phyloP scores from a whole-genome alignment of 2,797 vertebrate genomes.

The Caiman crocodilus region DNA sequence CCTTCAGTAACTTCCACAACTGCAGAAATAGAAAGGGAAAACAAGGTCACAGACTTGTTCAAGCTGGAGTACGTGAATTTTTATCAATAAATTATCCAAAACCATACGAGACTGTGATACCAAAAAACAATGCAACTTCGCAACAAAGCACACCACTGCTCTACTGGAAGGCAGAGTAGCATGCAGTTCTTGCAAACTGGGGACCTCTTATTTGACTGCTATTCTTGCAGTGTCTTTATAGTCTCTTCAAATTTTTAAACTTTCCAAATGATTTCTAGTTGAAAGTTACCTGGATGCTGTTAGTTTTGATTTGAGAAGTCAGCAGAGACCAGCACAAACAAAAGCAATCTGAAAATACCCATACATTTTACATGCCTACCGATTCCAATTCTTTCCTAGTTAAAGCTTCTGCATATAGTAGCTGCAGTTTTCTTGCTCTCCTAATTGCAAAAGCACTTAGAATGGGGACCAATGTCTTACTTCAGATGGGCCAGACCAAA shows the following conservation, averaged over 20 bases:
- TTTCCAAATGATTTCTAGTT: not conserved
- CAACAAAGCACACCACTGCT: not conserved
- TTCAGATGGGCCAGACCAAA: not conserved
- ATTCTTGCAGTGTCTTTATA: not conserved
- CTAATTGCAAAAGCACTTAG: not conserved
- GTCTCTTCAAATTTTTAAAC: not conserved
- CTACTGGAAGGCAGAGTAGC: not conserved
- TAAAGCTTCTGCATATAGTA: not conserved
- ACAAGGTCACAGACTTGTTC: constrained; percentile 50
- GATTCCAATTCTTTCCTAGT: not conserved
- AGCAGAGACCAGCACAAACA: not conserved
- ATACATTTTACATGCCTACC: not conserved
- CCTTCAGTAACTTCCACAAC: constrained; percentile 82
- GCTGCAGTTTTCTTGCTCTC: not conserved
- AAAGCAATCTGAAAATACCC: not conserved
- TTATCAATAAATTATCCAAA: not conserved
- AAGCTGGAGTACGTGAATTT: not conserved
- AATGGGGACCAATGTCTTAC: not conserved
- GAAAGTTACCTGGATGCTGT: no score
- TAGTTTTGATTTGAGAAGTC: not conserved
- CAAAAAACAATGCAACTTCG: not conserved
- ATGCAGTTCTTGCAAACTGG: not conserved
- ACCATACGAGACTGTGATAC: not conserved
- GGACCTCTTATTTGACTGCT: not conserved
- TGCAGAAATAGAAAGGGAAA: constrained; percentile 60